phyloP scores from a whole-genome alignment of 2,113 vertebrate genomes.

The Rousettus leschenaultii region DNA sequence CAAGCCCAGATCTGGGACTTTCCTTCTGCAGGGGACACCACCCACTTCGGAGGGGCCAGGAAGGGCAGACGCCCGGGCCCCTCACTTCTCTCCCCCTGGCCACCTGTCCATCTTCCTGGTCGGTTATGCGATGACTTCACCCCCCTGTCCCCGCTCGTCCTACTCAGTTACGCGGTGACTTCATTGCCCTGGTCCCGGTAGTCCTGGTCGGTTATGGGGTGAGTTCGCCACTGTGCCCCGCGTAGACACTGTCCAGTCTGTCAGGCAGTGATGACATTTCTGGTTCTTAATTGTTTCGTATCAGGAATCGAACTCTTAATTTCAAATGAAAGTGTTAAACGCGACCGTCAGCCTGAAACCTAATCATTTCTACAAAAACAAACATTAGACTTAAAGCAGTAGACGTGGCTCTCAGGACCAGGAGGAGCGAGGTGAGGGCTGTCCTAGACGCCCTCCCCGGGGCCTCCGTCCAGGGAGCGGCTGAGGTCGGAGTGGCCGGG shows the following conservation, averaged over 20 bases:
- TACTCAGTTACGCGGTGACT: no score
- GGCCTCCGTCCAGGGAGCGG: no score
- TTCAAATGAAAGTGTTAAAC: background rate
- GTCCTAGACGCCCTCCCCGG: background rate
- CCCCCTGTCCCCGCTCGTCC: no score
- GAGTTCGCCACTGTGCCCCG: rapidly evolving
- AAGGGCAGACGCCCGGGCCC: background rate
- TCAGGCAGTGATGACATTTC: rapidly evolving
- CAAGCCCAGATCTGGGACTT: background rate
- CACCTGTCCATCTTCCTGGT: rapidly evolving
- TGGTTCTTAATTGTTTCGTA: background rate
- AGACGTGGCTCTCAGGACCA: rapidly evolving
- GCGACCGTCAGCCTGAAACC: background rate
- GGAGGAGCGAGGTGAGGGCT: background rate
- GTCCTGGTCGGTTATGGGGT: background rate
- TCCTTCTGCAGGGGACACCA: no score
- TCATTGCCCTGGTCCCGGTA: no score
- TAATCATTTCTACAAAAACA: background rate
- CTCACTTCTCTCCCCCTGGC: no score
- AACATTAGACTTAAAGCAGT: background rate
- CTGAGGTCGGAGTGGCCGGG: no score
- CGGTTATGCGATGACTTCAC: background rate
- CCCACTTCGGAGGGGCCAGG: background rate
- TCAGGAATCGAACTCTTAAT: background rate
- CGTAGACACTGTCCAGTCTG: no score